Base-by-base conservation (phyloP, 2,888 invertebrate species). In the Thera obeliscata region DNA sequence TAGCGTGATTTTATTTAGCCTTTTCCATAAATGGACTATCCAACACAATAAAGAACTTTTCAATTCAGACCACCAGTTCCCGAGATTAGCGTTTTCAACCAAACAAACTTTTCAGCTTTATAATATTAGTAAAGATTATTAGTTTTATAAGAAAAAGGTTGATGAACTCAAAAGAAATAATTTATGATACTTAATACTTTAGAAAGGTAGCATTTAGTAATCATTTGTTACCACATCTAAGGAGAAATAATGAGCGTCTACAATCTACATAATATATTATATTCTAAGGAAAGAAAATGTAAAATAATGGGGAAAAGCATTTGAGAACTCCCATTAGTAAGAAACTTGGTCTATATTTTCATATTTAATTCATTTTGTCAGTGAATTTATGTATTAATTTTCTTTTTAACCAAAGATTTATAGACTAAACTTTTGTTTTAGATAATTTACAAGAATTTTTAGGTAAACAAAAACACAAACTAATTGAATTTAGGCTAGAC, bases 291-390 rank as follows among this genome's bases (percentile, higher is more conserved):
- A 83, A 82, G 75, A 80, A 46, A 81, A 81, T 79, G 75, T 75
- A 75, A 84, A 82, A 83, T 82, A 82, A 83, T 77, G 83, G 70
- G 73, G 67, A 81, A 84, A 88, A 84, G 82, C 86, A 87, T 85
- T 87, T 83, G 62, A 75, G 73, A 87, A 88, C 84, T 84, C 81
- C 86, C 86, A 86, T 87, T 85, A 87, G 71, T 77, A 73, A 73
- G 64, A 68, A 87, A 87, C 86, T 87, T 87, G 74, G 81, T 81
- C 84, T 84, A 86, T 87, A 84, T 83, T 84, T 87, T 86, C 78
- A 83, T 84, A 84, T 87, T 84, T 83, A 79, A 82, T 85, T 85
- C 81, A 81, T 81, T 83, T 72, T 59, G 73, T 71, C 65, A 70
- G 74, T 76, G 67, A 78, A 86, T 84, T 87, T 87, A 85, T 83